These are phyloP conservation scores for Anastatus disparis DNA, from an alignment of 1,140 invertebrate genomes.

Conservation along the genomic window DNA sequence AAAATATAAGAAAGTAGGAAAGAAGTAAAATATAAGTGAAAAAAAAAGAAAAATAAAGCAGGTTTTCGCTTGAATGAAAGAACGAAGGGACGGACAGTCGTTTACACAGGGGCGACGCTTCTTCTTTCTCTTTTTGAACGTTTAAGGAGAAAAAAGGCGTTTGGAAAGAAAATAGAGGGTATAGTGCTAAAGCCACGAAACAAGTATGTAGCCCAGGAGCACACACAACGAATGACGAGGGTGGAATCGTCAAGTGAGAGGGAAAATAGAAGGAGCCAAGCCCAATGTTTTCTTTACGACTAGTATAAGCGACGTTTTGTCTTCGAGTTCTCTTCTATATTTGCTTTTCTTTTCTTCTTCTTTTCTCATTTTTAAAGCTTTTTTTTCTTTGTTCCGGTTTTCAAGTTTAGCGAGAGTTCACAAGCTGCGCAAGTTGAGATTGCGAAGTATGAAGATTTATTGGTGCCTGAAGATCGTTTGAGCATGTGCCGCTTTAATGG, in stretches of 20 bases:
- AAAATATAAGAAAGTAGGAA: no score
- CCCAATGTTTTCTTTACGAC: background rate
- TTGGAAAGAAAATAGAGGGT: background rate
- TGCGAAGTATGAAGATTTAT: no score
- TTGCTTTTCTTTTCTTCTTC: background rate
- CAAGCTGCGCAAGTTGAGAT: no score
- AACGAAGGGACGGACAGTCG: no score
- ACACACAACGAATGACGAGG: background rate
- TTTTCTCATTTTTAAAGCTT: background rate
- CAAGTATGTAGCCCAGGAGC: background rate
- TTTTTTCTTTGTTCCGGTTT: no score
- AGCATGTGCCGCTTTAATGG: no score
- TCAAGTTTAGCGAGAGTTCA: background rate
- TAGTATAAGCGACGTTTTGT: conserved; percentile 2
- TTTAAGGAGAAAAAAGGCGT: background rate
- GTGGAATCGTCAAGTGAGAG: background rate
- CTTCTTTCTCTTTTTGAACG: no score
- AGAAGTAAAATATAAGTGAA: no score
- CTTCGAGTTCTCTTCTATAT: background rate
- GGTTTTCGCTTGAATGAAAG: no score
- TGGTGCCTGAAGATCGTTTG: no score
- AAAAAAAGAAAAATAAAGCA: no score
- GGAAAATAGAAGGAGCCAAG: background rate
- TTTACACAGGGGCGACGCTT: no score
- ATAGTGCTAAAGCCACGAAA: background rate